Evolutionary conservation across 2,888 invertebrate species (phyloP).

Genomic region (Dromius quadrimaculatus): DNA sequence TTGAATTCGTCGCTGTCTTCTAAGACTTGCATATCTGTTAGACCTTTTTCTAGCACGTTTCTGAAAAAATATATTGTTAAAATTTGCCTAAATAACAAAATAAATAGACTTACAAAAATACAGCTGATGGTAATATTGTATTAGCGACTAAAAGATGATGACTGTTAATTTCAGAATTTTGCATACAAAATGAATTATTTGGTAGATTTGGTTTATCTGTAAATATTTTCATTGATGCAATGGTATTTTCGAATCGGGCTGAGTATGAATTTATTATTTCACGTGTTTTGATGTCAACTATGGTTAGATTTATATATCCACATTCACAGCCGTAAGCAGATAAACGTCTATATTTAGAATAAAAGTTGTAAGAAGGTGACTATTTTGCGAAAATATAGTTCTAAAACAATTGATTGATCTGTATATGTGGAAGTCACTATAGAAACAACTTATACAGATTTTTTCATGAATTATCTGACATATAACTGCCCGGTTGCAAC

Average conservation of each 20-base stretch:
- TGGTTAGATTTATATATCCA: slow-evolving; percentile 70
- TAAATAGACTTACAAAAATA: slow-evolving; percentile 69
- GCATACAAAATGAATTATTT: slow-evolving; percentile 44
- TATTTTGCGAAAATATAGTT: not conserved
- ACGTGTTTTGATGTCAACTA: slow-evolving; percentile 67
- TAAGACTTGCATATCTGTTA: slow-evolving; percentile 66
- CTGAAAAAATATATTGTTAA: slow-evolving; percentile 58
- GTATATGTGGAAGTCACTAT: too few relatives aligned
- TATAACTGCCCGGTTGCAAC: too few relatives aligned
- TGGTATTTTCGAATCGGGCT: slow-evolving; percentile 70
- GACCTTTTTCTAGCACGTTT: slow-evolving; percentile 67
- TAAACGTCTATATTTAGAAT: slow-evolving; percentile 67
- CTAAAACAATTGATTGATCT: not conserved
- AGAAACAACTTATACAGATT: too few relatives aligned
- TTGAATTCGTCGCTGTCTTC: slow-evolving; percentile 71
- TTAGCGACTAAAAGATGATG: slow-evolving; percentile 72
- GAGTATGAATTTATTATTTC: slow-evolving; percentile 68
- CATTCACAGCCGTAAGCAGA: slow-evolving; percentile 74
- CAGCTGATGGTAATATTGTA: slow-evolving; percentile 70
- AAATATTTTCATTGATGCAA: slow-evolving; percentile 70
- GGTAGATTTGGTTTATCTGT: slow-evolving; percentile 55
- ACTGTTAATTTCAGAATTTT: slow-evolving; percentile 58
- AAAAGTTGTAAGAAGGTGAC: not conserved
- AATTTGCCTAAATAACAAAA: not conserved
- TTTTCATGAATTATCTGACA: too few relatives aligned